Evolutionary conservation across 2,888 invertebrate genomes (phyloP), one percentile per base, ranked within the genome.

Genomic region (Sceliomorpha sp.): DNA sequence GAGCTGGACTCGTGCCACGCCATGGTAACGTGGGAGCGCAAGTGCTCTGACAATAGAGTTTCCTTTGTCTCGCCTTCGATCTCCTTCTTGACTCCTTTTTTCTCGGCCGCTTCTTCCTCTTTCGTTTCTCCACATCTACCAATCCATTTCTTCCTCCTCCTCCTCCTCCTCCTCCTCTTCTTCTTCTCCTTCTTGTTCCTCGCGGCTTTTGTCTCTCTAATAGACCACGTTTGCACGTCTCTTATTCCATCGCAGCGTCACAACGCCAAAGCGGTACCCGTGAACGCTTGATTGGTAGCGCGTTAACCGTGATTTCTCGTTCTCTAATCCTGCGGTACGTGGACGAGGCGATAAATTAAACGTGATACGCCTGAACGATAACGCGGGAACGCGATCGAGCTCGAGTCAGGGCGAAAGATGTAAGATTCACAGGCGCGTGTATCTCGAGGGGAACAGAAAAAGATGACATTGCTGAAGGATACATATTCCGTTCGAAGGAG

Each of bases 331-430:
- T 70, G 60, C 50, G 45, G 44, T 50, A 56, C 53, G 70, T 58
- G 50, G 50, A 73, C 72, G 44, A 59, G 56, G 56, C 75, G 78
- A 83, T 84, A 81, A 83, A 83, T 84, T 81, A 81, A 73, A 73
- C 69, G 71, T 72, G 81, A 82, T 82, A 79, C 79, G 68, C 70
- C 51, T 47, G 62, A 37, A 45, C 77, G 81, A 83, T 83, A 83
- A 79, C 77, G 53, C 72, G 70, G 70, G 74, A 73, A 75, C 73
- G 75, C 73, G 76, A 80, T 80, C 76, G 74, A 31, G 62, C 37
- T 27, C 17, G 14, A 53, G 58, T 42, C 56, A 17, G 32, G 58
- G 45, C 45, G 27, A 42, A 34, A 72, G 72, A 68, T 70, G 76
- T 73, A 78, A 72, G 76, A 77, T 79, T 77, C 70, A n/a, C n/a